Evolutionary conservation across 2,888 invertebrate species (phyloP).

Genomic region (Drosophila infuscata): DNA sequence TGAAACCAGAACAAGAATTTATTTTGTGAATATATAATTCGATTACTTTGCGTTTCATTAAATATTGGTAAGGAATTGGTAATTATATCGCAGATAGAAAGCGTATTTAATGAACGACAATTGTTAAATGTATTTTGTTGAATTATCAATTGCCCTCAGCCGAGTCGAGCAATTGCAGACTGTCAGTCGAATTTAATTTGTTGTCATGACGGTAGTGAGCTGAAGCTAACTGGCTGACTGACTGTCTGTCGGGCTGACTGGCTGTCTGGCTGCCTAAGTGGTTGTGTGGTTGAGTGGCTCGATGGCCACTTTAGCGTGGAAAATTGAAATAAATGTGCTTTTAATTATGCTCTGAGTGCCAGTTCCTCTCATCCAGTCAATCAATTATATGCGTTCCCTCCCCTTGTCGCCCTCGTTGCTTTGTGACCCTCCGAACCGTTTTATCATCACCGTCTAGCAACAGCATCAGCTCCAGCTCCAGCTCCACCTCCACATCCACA

Average conservation of each 20-base stretch:
- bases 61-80: neutral
- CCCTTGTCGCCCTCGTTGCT: conserved; percentile 28
- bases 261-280: conserved; percentile 2
- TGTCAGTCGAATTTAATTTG: conserved; percentile 55
- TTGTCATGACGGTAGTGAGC: conserved; percentile 51
- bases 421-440: neutral
- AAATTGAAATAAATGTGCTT: conserved; percentile 75
- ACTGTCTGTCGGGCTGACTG: conserved; percentile 3
- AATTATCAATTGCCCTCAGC: conserved; percentile 53
- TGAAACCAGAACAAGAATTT: too few species aligned
- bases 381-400: conserved; percentile 60
- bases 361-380: conserved; percentile 58
- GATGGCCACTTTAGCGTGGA: conserved; percentile 66
- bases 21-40: neutral
- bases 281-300: conserved; percentile 44
- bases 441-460: neutral
- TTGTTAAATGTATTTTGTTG: conserved; percentile 19
- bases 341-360: conserved; percentile 70
- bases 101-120: conserved; percentile 10
- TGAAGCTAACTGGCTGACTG: conserved; percentile 1
- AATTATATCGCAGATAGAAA: neutral
- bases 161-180: conserved; percentile 46
- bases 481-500: neutral
- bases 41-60: neutral
- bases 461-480: neutral